Base-by-base conservation (phyloP, 2,113 vertebrate species). In the Butorides virescens region DNA sequence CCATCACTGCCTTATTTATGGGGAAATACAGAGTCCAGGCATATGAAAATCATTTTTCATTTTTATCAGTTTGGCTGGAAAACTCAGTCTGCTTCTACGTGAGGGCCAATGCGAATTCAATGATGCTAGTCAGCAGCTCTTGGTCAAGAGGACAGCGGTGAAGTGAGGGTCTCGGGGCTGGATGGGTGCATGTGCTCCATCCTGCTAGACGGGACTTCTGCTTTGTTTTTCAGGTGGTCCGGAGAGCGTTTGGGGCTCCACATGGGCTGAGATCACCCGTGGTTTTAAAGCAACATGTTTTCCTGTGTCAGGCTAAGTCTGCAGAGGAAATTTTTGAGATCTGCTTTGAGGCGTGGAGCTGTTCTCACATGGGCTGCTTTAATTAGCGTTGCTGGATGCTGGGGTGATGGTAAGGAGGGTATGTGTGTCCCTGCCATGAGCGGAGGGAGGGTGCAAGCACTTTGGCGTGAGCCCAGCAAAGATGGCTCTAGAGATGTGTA, bases 41-140 rank as follows among this genome's bases (percentile, higher is more conserved):
- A 90, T 80, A 84, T 73, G 85, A 96, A 88, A 96, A 93, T 37
- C 1, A 80, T 90, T 88, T 85, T 70, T 86, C 46, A 70, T 71
- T 95, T 85, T 73, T 91, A 95, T 92, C 90, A 58, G 42, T 67
- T 95, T 94, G 88, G 82, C 77, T 92, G 81, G 58, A 53, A 94
- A 83, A 86, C 32, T 87, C 62, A 65, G 9, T 70, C 46, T 58
- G 63, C 47, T 90, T 39, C 78, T 73, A 32, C 1, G 3, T 0
- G 4, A 63, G 37, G 42, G 78, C 73, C 1, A 8, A 77, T 5
- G 37, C 0, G 1, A 85, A 72, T 55, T 61, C 67, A 58, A 27
- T 10, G 34, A 77, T 75, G 76, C 61, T 71, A 0, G 0, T 3
- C 67, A 59, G 58, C 81, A 87, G 81, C 62, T 70, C 53, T 81